Evolutionary conservation across 2,113 vertebrate genomes (phyloP), one percentile per base, ranked within the genome.

Genomic region (Laticauda colubrina): DNA sequence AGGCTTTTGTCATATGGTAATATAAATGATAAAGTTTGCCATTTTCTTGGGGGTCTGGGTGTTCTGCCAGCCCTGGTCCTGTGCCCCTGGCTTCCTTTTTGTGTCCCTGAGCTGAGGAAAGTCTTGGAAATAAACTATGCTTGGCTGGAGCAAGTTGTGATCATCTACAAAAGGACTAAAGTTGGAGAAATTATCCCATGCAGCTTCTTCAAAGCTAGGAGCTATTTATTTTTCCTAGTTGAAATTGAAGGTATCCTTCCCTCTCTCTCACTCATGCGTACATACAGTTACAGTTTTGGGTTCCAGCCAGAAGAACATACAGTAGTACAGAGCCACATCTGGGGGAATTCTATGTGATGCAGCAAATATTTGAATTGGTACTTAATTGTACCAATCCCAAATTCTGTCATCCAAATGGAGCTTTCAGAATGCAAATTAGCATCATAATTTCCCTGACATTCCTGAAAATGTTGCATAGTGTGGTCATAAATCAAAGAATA

Each of bases 11-110:
- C 0, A 7, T 57, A 64, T 1, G 3, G 11, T 91, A 0, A 87
- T 59, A 51, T 87, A 85, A 45, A n/a, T 56, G 93, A 92, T 94
- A 18, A 93, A 87, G 64, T 91, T 94, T 39, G 24, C 43, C 85
- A 29, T 89, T 0, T 4, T 3, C 3, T 55, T 2, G 18, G 5
- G 43, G 88, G 26, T 23, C 0, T 0, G 45, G 59, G 87, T 9
- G 24, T 92, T 54, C 12, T 87, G 53, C 93, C 57, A 92, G 45
- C 56, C 26, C 15, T 55, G 24, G 23, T 92, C 10, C 34, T 90
- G 11, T 3, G 4, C 69, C 89, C 1, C 0, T 24, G 15, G 81
- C 87, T 92, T 45, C 24, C 29, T 81, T 0, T 0, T 48, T 87
- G 69, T 64, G 69, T 85, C n/a, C 90, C 59, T 0, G 0, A 54